phyloP scores from a whole-genome alignment of 2,797 vertebrate species.

The Mallotus villosus region DNA sequence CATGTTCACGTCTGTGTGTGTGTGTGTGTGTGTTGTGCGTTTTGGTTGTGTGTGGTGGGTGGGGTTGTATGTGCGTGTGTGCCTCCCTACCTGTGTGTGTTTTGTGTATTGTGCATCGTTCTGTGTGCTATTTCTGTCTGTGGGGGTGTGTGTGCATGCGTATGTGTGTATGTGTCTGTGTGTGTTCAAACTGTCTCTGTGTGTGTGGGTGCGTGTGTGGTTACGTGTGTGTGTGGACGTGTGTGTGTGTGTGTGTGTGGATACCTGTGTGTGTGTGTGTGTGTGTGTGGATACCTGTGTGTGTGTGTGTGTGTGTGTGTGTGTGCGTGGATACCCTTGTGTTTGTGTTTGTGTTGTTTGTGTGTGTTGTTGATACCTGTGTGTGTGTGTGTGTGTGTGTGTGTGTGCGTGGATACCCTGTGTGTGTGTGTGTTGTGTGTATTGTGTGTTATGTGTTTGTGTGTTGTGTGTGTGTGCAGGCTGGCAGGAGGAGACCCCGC shows the following conservation, averaged over 20 bases:
- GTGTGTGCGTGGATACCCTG: too few species aligned
- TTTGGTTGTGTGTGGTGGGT: too few species aligned
- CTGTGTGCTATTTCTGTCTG: not conserved
- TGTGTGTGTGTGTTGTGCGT: too few species aligned
- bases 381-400: constrained; percentile 11
- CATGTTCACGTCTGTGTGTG: too few species aligned
- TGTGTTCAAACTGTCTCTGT: not conserved
- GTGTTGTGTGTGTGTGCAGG: constrained; percentile 59
- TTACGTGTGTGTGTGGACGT: constrained; percentile 9
- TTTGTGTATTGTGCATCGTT: too few species aligned
- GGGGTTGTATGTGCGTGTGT: too few species aligned
- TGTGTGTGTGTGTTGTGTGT: too few species aligned
- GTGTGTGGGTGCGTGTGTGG: constrained; percentile 20
- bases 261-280: constrained; percentile 9
- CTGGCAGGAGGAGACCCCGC: constrained; percentile 77
- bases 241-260: not conserved
- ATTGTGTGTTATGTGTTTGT: too few species aligned
- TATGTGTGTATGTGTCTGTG: not conserved
- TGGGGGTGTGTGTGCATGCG: constrained; percentile 2
- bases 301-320: not conserved
- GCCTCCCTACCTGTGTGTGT: too few species aligned
- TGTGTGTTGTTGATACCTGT: too few species aligned
- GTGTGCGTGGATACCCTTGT: constrained; percentile 9
- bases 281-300: constrained; percentile 29
- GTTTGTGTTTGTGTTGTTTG: too few species aligned